Evolutionary conservation across 2,797 vertebrate species (phyloP).

Genomic region (Ceryle rudis): DNA sequence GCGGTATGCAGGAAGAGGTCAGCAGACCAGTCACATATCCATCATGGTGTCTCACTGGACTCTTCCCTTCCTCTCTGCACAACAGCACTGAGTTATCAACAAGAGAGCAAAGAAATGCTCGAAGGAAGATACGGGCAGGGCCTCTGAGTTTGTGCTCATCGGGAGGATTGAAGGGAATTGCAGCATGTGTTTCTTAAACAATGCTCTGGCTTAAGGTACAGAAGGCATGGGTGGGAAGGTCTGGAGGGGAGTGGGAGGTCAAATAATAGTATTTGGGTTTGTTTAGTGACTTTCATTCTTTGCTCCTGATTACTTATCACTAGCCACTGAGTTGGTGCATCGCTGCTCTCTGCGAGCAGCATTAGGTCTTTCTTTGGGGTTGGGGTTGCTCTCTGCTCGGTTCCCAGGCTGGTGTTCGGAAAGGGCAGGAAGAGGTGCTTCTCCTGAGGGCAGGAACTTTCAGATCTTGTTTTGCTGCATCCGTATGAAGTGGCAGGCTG

Average conservation of each 20-base stretch:
- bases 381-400: neutral
- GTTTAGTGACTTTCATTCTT: neutral
- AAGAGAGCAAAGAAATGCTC: neutral
- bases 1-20: neutral
- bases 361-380: neutral
- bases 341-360: fast-evolving
- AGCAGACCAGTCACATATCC: fast-evolving
- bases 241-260: neutral
- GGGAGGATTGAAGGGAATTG: neutral
- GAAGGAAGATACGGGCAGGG: neutral
- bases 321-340: neutral
- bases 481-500: slow-evolving; percentile 15
- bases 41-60: neutral
- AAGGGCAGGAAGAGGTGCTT: neutral
- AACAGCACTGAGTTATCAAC: neutral
- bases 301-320: neutral
- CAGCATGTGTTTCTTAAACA: neutral
- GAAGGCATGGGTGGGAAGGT: neutral
- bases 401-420: neutral
- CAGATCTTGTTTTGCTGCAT: slow-evolving; percentile 17
- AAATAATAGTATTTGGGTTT: neutral
- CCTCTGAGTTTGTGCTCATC: neutral
- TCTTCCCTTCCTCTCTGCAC: neutral
- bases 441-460: slow-evolving; percentile 47
- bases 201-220: fast-evolving